These are phyloP conservation scores for Hyposoter dolosus DNA, from an alignment of 2,888 invertebrate genomes.

Conservation along the genomic window DNA sequence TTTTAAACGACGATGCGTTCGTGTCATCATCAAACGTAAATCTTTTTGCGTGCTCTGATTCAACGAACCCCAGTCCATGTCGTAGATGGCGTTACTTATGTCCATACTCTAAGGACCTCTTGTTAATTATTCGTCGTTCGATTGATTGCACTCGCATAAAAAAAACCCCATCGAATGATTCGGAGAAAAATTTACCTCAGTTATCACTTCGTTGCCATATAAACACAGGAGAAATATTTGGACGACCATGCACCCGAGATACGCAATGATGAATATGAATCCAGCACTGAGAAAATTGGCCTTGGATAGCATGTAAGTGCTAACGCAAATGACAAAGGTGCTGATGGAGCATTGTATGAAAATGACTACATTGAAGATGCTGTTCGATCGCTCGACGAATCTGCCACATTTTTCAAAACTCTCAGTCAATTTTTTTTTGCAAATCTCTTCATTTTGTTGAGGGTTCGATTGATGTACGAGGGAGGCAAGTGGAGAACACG, in stretches of 20 bases:
- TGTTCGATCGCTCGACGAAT: slow-evolving; percentile 1
- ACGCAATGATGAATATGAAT: slow-evolving; percentile 66
- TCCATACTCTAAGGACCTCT: slow-evolving; percentile 23
- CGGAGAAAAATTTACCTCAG: slow-evolving; percentile 69
- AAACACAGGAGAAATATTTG: slow-evolving; percentile 77
- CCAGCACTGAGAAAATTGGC: slow-evolving; percentile 54
- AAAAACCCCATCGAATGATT: not conserved
- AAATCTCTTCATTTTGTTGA: not conserved
- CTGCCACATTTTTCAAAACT: not conserved
- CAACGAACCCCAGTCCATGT: slow-evolving; percentile 74
- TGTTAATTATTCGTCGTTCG: not conserved
- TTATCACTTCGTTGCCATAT: slow-evolving; percentile 75
- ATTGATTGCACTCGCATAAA: not conserved
- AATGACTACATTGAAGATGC: slow-evolving; percentile 64
- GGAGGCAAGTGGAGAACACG: too few species aligned
- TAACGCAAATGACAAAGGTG: slow-evolving; percentile 70
- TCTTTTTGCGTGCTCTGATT: slow-evolving; percentile 67
- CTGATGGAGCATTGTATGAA: slow-evolving; percentile 69
- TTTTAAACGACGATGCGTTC: slow-evolving; percentile 72
- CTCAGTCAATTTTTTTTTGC: not conserved
- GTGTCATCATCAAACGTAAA: slow-evolving; percentile 73
- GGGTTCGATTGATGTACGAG: not conserved
- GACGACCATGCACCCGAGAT: slow-evolving; percentile 67
- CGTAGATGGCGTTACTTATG: slow-evolving; percentile 73
- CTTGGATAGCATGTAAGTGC: slow-evolving; percentile 70